Evolutionary conservation across 2,797 vertebrate genomes (phyloP).

Genomic region (Rhodeus uyekii): DNA sequence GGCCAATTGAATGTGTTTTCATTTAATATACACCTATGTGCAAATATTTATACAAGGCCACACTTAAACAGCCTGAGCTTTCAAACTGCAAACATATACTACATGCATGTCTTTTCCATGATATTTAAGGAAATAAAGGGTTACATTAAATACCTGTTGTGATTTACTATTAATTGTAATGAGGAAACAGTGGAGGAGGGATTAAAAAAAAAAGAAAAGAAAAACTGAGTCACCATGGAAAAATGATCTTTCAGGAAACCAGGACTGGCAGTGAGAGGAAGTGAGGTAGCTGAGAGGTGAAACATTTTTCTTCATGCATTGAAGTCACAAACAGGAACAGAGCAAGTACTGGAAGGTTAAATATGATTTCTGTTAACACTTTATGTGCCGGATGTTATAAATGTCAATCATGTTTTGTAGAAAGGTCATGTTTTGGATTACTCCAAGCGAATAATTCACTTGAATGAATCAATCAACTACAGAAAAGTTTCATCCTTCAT

Average conservation of each 20-base stretch:
- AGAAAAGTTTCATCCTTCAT: neutral
- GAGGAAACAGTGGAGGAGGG: neutral
- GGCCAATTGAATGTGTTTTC: slow-evolving; percentile 22
- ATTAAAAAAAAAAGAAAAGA: no score
- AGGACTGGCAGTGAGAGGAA: slow-evolving; percentile 42
- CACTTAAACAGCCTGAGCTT: slow-evolving; percentile 33
- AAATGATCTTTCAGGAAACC: slow-evolving; percentile 44
- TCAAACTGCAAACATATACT: neutral
- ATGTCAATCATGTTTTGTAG: neutral
- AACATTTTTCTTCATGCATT: slow-evolving; percentile 38
- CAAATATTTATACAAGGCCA: slow-evolving; percentile 50
- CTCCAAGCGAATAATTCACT: neutral
- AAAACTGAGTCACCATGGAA: slow-evolving; percentile 30
- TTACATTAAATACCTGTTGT: slow-evolving; percentile 14
- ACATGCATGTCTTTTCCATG: neutral
- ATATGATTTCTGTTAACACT: slow-evolving; percentile 22
- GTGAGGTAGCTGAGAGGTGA: slow-evolving; percentile 45
- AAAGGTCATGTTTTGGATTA: neutral
- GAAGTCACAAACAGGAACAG: slow-evolving; percentile 51
- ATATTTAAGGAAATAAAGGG: slow-evolving; percentile 35
- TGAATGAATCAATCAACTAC: neutral
- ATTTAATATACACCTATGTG: slow-evolving; percentile 41
- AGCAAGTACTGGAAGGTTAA: slow-evolving; percentile 36
- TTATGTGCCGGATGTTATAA: neutral
- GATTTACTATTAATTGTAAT: slow-evolving; percentile 2